Base-by-base conservation (phyloP, 2,113 vertebrate genomes). In the Charina bottae region DNA sequence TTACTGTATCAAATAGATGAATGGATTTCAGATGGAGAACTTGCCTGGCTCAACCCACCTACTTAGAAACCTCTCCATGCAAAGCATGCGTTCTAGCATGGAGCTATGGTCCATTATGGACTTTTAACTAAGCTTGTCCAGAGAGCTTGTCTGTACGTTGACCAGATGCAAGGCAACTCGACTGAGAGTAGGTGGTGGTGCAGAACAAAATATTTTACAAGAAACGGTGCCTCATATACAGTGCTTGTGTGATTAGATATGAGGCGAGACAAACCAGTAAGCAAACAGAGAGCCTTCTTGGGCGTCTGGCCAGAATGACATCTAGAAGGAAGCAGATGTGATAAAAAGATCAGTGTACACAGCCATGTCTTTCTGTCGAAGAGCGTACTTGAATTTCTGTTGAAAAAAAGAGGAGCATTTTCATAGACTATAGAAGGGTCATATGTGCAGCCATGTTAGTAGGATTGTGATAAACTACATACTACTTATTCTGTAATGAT, bases 271-370 rank as follows among this genome's bases (percentile, higher is more conserved):
- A 60, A 60, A n/a, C 4, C 23, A 54, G 24, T 60, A 42, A 5
- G 8, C 46, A 91, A 42, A 64, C 11, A 46, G 37, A 49, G 60
- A 90, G 46, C 54, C 24, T 23, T 90, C 9, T 33, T 56, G 62
- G 64, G 56, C 54, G 21, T 19, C 46, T n/a, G 33, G 54, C 28
- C 68, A 64, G 85, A 87, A 91, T n/a, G 24, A 87, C 17, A 91
- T 58, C 53, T n/a, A 87, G 62, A 91, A 54, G 85, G 72, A 58
- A 91, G 54, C 64, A 78, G 54, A 87, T 78, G 37, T 58, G 5
- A 56, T 87, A 21, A 21, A 33, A 90, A 26, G 42, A 62, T 33
- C 53, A 11, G 28, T 58, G 26, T 64, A 58, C 37, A 59, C 15
- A 83, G 54, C 64, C 64, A 78, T 88, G n/a, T 83, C 55, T 88